Percentiles rank a stretch among this genome's conserved stretches.
Evolutionary conservation across 2,113 vertebrate species (phyloP).

Genomic region (Nothocercus julius): DNA sequence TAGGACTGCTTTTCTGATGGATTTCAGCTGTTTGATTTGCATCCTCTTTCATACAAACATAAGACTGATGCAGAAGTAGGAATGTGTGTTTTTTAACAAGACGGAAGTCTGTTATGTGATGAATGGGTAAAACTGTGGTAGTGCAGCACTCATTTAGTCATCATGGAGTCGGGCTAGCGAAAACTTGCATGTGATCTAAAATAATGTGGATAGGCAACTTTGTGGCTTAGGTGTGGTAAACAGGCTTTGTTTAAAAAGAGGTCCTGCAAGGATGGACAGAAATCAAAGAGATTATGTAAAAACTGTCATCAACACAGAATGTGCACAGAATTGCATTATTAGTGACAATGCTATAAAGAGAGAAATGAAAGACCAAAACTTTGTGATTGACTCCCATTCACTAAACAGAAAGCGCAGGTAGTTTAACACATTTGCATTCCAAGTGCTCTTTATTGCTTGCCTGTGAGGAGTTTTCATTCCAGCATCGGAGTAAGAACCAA

Average conservation of each 20-base stretch:
- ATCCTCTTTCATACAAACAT: neutral
- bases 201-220: neutral
- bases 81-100: neutral
- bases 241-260: neutral
- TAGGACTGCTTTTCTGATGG: slow-evolving; percentile 3
- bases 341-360: neutral
- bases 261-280: neutral
- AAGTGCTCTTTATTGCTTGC: neutral
- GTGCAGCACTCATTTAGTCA: neutral
- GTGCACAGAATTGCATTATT: neutral
- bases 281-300: neutral
- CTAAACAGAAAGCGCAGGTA: neutral
- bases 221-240: neutral
- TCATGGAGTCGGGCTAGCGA: neutral
- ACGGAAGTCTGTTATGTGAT: neutral
- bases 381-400: neutral
- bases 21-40: slow-evolving; percentile 37
- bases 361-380: neutral
- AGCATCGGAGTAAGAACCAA: neutral
- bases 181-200: neutral
- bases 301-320: neutral
- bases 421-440: neutral
- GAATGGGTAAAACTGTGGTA: neutral
- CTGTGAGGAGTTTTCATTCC: neutral
- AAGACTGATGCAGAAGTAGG: neutral